A percentile compares a stretch with the other conserved stretches of the same genome.
phyloP scores from a whole-genome alignment of 1,140 invertebrate species.

The Platorchestia sp. region DNA sequence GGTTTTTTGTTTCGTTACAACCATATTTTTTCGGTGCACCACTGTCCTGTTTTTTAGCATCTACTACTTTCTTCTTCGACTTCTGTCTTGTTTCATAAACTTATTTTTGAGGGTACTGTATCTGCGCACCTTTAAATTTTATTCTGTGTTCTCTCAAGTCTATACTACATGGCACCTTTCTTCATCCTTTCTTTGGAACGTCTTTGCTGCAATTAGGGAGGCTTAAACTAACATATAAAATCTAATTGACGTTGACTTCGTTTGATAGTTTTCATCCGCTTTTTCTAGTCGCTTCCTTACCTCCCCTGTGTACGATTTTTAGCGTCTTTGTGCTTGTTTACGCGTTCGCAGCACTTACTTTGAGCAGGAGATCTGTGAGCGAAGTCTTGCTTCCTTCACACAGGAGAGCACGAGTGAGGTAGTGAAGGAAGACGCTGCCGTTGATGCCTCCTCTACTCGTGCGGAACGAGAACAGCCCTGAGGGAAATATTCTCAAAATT shows the following conservation, averaged over 20 bases:
- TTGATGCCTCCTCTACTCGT: conserved; percentile 48
- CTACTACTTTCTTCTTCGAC: no score
- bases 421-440: conserved; percentile 65
- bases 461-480: conserved; percentile 40
- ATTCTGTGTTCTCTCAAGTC: no score
- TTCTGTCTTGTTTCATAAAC: no score
- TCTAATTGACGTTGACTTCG: background rate
- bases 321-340: background rate
- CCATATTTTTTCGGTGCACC: no score
- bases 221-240: no score
- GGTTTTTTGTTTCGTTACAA: no score
- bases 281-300: background rate
- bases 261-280: background rate
- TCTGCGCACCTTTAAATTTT: no score
- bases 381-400: conserved; percentile 41
- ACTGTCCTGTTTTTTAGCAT: no score
- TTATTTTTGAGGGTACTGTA: no score
- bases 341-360: background rate
- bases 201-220: no score
- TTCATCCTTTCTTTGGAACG: no score
- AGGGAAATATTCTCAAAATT: background rate
- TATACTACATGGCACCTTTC: no score
- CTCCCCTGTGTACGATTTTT: background rate
- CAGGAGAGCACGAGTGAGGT: conserved; percentile 8
- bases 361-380: conserved; percentile 55